These are phyloP conservation scores for Dysidea cf. avara DNA, from an alignment of 37 sponge, comb jelly and placozoan species.

Conservation along the genomic window DNA sequence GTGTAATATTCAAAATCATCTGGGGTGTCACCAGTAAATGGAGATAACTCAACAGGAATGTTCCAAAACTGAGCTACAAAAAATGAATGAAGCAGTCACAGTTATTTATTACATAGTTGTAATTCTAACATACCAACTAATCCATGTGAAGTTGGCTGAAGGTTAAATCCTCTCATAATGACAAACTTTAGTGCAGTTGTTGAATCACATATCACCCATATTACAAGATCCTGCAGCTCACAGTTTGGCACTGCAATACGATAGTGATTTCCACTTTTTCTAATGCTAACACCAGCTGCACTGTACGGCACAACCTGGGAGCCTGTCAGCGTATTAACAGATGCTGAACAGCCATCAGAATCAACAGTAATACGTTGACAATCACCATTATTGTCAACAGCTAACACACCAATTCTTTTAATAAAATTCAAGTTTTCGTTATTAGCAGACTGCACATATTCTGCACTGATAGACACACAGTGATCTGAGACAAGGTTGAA, in stretches of 20 bases:
- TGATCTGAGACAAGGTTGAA: slow-evolving; percentile 55
- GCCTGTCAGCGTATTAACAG: slow-evolving; percentile 2
- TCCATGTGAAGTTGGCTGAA: not conserved
- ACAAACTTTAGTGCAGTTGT: not conserved
- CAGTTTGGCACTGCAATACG: slow-evolving; percentile 1
- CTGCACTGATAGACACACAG: slow-evolving; percentile 56
- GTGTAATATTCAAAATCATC: too few species aligned
- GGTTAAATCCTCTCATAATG: not conserved
- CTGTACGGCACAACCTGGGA: not conserved
- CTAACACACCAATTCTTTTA: slow-evolving; percentile 15
- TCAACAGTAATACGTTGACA: slow-evolving; percentile 39
- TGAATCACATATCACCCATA: not conserved
- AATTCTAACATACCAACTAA: not conserved
- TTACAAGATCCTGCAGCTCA: not conserved
- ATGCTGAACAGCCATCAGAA: slow-evolving; percentile 26
- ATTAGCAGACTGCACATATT: slow-evolving; percentile 4
- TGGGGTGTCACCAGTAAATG: too few species aligned
- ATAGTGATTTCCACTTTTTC: not conserved
- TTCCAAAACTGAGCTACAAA: slow-evolving; percentile 14
- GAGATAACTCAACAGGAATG: slow-evolving; percentile 1
- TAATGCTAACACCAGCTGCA: not conserved
- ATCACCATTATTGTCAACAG: slow-evolving; percentile 18
- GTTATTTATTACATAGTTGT: too few species aligned
- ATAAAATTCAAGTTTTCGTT: slow-evolving; percentile 32
- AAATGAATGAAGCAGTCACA: not conserved